Evolutionary conservation across 2,797 vertebrate genomes (phyloP).

Genomic region (Gymnoscopelus microlampas): DNA sequence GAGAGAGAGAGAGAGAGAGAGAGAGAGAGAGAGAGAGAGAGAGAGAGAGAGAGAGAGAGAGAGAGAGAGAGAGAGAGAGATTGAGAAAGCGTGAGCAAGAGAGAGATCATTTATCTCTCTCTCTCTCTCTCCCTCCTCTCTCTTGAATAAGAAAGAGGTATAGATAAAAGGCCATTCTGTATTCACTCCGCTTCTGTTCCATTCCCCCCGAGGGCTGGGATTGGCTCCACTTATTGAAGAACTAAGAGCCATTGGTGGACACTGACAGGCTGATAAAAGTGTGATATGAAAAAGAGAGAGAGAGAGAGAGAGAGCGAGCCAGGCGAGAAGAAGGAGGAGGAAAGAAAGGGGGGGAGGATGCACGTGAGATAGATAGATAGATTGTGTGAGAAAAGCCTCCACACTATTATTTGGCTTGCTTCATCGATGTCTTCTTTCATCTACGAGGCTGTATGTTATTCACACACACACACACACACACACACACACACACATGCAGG

Average conservation of each 20-base stretch:
- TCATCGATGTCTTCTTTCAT: conserved; percentile 16
- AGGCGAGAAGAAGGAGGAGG: conserved; percentile 10
- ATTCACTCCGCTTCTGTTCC: conserved; percentile 58
- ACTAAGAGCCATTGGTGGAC: conserved; percentile 59
- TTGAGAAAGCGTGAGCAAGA: neutral
- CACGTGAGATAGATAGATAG: conserved; percentile 10
- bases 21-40: conserved; percentile 62
- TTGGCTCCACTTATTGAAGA: conserved; percentile 68
- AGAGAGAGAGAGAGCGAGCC: conserved; percentile 31
- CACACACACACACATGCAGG: conserved; percentile 28
- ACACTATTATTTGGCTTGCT: conserved; percentile 6
- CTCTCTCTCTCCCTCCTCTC: too few relatives aligned
- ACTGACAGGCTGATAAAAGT: conserved; percentile 63
- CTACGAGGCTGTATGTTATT: conserved; percentile 17
- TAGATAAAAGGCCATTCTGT: conserved; percentile 71
- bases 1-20: conserved; percentile 57
- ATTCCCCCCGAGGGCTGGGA: conserved; percentile 45
- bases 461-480: conserved; percentile 26
- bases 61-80: too few relatives aligned
- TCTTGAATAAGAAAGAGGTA: conserved; percentile 21
- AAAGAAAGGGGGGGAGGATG: conserved; percentile 4
- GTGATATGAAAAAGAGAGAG: conserved; percentile 2
- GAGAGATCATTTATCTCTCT: neutral
- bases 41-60: conserved; percentile 6
- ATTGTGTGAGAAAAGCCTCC: conserved; percentile 27